Conservation (phyloP, 1,140 invertebrate genomes). For the Drosophila athabasca region DNA sequence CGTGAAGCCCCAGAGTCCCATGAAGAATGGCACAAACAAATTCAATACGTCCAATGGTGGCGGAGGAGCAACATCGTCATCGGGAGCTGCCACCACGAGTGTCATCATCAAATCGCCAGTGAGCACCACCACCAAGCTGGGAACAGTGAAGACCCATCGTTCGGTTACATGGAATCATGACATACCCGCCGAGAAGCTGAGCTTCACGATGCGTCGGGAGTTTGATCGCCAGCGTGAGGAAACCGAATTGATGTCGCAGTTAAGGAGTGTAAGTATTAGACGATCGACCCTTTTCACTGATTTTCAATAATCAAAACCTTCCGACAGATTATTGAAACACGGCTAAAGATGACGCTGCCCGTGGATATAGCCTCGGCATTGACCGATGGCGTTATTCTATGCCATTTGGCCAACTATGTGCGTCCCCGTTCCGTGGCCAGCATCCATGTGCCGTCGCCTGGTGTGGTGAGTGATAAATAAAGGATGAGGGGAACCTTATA, state of each 20-base stretch:
- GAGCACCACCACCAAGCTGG: conserved; percentile 78
- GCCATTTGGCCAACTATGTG: conserved; percentile 96
- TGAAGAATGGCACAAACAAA: conserved; percentile 84
- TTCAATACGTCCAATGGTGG: conserved; percentile 67
- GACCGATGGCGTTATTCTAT: conserved; percentile 95
- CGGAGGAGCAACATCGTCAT: not conserved
- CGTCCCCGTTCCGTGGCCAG: conserved; percentile 94
- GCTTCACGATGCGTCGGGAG: conserved; percentile 95
- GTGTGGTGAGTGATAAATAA: conserved; percentile 89
- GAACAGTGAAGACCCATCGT: conserved; percentile 69
- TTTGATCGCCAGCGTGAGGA: conserved; percentile 96
- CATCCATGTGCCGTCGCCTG: conserved; percentile 96
- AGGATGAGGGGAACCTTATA: not conserved
- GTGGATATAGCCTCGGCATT: conserved; percentile 93
- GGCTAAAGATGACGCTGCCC: conserved; percentile 94
- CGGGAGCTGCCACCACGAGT: conserved; percentile 26
- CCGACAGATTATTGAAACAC: conserved; percentile 92
- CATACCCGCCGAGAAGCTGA: conserved; percentile 89
- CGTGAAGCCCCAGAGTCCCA: conserved; percentile 89
- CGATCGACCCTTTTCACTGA: not conserved
- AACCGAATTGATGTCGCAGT: conserved; percentile 92
- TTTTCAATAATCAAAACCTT: not conserved
- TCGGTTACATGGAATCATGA: conserved; percentile 88
- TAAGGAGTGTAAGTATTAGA: conserved; percentile 89
- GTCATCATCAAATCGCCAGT: conserved; percentile 65